Evolutionary conservation across 2,797 vertebrate species (phyloP).

Genomic region (Vultur gryphus): DNA sequence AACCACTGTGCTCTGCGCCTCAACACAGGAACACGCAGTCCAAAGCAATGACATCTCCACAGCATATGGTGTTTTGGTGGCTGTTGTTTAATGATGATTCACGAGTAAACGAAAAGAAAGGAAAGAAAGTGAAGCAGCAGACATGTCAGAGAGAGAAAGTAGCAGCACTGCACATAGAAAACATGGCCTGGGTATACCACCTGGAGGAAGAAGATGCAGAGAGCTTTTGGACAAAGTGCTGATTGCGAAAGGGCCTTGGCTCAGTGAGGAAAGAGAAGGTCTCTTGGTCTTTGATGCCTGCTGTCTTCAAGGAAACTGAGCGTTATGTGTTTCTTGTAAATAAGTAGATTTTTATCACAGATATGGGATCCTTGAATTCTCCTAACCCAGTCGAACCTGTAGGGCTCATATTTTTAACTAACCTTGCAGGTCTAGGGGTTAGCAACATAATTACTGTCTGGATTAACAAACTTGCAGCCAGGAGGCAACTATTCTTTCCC

Average conservation of each 20-base stretch:
- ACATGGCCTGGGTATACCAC: background rate
- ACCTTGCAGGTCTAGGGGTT: background rate
- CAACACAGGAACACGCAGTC: background rate
- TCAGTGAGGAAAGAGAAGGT: background rate
- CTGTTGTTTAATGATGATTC: background rate
- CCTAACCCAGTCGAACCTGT: background rate
- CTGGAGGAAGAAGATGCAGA: background rate
- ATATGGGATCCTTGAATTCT: background rate
- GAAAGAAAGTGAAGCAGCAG: background rate
- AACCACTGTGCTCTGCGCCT: rapidly evolving
- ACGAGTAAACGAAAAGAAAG: background rate
- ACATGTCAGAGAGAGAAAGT: background rate
- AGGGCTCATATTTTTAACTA: background rate
- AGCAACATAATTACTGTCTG: background rate
- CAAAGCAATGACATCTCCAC: background rate
- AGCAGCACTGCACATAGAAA: background rate
- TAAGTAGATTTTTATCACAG: background rate
- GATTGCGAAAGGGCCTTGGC: background rate
- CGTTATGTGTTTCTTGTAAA: background rate
- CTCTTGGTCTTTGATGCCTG: background rate
- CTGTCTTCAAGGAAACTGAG: background rate
- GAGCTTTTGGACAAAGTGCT: background rate
- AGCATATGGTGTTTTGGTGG: background rate
- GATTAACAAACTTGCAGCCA: background rate
- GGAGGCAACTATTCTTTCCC: background rate